Base-by-base conservation (phyloP, 2,888 invertebrate genomes). In the Eumerus sabulonum region DNA sequence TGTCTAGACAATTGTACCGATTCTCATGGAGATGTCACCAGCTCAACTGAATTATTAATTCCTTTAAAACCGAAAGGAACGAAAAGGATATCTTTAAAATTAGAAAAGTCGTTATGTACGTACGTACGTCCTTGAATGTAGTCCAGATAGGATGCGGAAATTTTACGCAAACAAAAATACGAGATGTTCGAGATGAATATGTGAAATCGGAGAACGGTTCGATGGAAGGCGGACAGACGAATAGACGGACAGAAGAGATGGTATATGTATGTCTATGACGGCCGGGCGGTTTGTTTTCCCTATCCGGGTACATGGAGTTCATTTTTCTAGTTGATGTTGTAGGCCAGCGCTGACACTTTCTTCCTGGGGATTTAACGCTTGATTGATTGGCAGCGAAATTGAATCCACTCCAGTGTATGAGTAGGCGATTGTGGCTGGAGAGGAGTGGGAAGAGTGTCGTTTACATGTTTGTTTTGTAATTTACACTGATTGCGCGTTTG, bases 301-400 rank as follows among this genome's bases (percentile, higher is more conserved):
- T 44, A 17, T 40, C 57, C 62, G 36, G 48, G 17, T 54, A 7
- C 27, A 27, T 27, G 7, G 16, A 27, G 40, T 51, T 64, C 36
- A 45, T 27, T n/a, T 53, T 42, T 68, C 68, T 79, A 79, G 64
- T 68, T 70, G 70, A 79, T 74, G 64, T 63, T 70, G 70, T 64
- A 70, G 74, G 74, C 74, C 74, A 59, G 57, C 51, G 70, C 79
- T 79, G 79, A 79, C 79, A 79, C 74, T 74, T 74, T 79, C 70
- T 79, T 79, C 79, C 79, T 79, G 74, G 70, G 60, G 45, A 64
- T 70, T 70, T 51, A 74, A 68, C 68, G 64, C 68, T 70, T 74
- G 79, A 79, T 79, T 79, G 79, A 79, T 79, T 79, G 79, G 74
- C 79, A 74, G 68, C 35, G 79, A 79, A 79, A 79, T 79, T 70